Percentiles rank a stretch among this genome's conserved stretches.
Conservation (phyloP, 2,888 invertebrate species). For the Pammene fasciana region DNA sequence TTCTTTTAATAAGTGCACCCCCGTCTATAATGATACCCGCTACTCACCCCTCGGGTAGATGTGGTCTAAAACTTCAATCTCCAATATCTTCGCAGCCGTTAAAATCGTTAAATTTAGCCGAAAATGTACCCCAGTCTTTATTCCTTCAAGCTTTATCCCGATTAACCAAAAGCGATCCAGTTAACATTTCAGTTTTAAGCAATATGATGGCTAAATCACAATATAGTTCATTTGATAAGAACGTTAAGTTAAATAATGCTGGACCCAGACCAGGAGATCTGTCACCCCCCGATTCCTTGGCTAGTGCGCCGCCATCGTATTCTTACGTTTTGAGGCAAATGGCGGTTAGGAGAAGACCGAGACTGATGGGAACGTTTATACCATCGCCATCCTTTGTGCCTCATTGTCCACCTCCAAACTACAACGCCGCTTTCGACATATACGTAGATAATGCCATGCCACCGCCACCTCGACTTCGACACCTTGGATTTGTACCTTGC, state of each 20-base stretch:
- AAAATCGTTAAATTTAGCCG: slow-evolving; percentile 49
- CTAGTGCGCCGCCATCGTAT: slow-evolving; percentile 75
- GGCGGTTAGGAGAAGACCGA: slow-evolving; percentile 64
- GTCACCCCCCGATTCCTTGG: slow-evolving; percentile 69
- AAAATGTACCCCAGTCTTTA: slow-evolving; percentile 61
- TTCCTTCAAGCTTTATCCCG: slow-evolving; percentile 68
- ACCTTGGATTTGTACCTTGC: slow-evolving; percentile 69
- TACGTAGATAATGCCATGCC: slow-evolving; percentile 67
- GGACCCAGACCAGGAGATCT: slow-evolving; percentile 53
- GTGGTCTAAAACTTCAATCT: slow-evolving; percentile 39
- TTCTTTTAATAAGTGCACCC: slow-evolving; percentile 30
- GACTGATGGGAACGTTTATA: slow-evolving; percentile 74
- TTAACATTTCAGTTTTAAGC: slow-evolving; percentile 52
- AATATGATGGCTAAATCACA: slow-evolving; percentile 45
- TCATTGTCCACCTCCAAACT: slow-evolving; percentile 74
- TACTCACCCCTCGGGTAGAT: slow-evolving; percentile 8
- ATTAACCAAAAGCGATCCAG: slow-evolving; percentile 59
- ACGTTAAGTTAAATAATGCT: slow-evolving; percentile 32
- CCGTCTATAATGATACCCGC: slow-evolving; percentile 12
- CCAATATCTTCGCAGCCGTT: slow-evolving; percentile 47
- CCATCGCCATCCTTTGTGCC: slow-evolving; percentile 75
- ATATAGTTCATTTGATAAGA: slow-evolving; percentile 31
- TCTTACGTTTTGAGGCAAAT: slow-evolving; percentile 75
- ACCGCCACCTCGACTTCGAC: slow-evolving; percentile 59
- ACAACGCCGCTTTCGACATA: slow-evolving; percentile 74